Percentiles rank a stretch among this genome's conserved stretches.
Evolutionary conservation across 2,797 vertebrate genomes (phyloP).

Genomic region (Bufotes viridis): DNA sequence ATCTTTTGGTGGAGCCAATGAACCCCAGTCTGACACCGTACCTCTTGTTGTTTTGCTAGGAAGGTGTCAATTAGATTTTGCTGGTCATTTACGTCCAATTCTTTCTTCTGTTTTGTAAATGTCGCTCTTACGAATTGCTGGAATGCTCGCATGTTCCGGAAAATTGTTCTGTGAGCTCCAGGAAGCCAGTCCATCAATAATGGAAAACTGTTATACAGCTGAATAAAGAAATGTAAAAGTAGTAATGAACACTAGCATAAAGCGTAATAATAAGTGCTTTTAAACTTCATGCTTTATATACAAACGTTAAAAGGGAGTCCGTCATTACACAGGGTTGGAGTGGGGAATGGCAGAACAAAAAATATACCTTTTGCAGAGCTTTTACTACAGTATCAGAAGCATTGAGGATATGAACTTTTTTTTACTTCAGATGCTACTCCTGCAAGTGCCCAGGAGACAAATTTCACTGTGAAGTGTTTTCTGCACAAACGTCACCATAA

Average conservation of each 20-base stretch:
- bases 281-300: not conserved
- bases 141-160: not conserved
- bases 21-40: not conserved
- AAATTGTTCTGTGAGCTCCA: constrained; percentile 19
- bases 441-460: too few species aligned
- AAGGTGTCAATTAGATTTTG: constrained; percentile 33
- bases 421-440: too few species aligned
- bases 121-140: constrained; percentile 5
- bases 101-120: constrained; percentile 24
- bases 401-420: too few species aligned
- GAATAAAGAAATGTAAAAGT: not conserved
- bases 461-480: too few species aligned
- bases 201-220: constrained; percentile 36
- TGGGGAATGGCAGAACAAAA: too few species aligned
- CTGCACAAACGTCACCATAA: too few species aligned
- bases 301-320: not conserved
- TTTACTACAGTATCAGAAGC: too few species aligned
- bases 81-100: constrained; percentile 32
- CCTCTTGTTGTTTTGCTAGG: constrained; percentile 42
- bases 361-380: too few species aligned
- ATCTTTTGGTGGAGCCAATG: too few species aligned
- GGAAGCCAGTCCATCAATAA: not conserved
- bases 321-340: too few species aligned
- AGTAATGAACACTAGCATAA: not conserved
- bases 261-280: not conserved